phyloP scores from a whole-genome alignment of 2,113 vertebrate species.

The Cinclus cinclus region DNA sequence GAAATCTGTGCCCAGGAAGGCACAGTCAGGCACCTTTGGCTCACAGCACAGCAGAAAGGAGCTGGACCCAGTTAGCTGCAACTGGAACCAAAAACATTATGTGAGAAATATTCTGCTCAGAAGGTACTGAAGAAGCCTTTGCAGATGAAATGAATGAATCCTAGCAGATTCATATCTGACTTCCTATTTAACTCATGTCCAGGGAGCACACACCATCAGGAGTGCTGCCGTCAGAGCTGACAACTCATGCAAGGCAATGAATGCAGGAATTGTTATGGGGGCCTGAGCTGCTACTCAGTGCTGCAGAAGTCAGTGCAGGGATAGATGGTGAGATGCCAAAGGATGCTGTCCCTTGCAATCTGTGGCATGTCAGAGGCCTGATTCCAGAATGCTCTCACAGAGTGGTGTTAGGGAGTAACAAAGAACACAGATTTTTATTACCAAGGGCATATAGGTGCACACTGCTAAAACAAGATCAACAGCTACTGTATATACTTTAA shows the following conservation, averaged over 20 bases:
- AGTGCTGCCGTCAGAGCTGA: neutral
- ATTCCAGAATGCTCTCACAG: neutral
- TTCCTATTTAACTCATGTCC: neutral
- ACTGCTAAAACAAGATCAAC: neutral
- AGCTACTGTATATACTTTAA: neutral
- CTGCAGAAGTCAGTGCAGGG: neutral
- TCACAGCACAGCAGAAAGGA: neutral
- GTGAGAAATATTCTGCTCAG: neutral
- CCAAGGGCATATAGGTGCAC: neutral
- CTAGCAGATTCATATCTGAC: neutral
- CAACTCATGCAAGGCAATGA: neutral
- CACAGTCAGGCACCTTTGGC: rapidly evolving
- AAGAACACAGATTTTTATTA: neutral
- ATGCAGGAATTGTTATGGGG: neutral
- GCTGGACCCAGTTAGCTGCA: neutral
- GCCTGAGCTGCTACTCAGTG: neutral
- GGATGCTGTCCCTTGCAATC: neutral
- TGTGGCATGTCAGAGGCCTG: neutral
- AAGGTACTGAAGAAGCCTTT: neutral
- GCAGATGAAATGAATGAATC: too few species aligned
- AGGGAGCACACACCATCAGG: rapidly evolving
- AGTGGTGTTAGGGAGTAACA: neutral
- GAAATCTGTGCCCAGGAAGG: neutral
- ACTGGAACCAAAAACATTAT: neutral
- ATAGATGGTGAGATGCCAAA: neutral